phyloP scores from a whole-genome alignment of 2,888 invertebrate genomes.

The Tubulanus polymorphus region DNA sequence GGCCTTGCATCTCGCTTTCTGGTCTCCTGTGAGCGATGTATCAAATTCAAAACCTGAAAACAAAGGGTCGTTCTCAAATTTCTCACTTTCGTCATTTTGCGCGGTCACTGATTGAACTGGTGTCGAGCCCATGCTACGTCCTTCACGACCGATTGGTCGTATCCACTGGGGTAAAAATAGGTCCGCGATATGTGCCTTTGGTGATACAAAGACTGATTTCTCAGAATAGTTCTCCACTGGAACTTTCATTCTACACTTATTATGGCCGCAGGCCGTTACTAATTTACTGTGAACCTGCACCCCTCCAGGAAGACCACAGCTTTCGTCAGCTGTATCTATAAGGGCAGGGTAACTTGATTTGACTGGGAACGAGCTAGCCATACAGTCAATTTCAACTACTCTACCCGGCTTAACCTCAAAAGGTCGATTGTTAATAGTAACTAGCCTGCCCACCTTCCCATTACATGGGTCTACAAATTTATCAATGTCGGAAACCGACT shows the following conservation, averaged over 20 bases:
- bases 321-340: background rate
- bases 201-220: background rate
- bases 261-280: background rate
- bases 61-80: background rate
- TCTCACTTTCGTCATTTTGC: background rate
- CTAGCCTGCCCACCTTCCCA: background rate
- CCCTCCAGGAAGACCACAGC: background rate
- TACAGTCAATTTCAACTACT: background rate
- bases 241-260: background rate
- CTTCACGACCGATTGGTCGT: background rate
- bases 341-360: background rate
- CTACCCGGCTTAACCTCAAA: background rate
- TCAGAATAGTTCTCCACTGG: background rate
- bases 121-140: too few species aligned
- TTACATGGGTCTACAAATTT: background rate
- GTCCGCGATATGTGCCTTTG: background rate
- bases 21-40: background rate
- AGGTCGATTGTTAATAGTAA: background rate
- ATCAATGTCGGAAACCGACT: background rate
- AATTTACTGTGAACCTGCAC: background rate
- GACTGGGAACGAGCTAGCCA: background rate
- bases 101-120: too few species aligned
- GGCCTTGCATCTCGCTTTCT: background rate
- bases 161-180: background rate
- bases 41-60: background rate